Evolutionary conservation across 2,888 invertebrate genomes (phyloP).

Genomic region (Mantis religiosa): DNA sequence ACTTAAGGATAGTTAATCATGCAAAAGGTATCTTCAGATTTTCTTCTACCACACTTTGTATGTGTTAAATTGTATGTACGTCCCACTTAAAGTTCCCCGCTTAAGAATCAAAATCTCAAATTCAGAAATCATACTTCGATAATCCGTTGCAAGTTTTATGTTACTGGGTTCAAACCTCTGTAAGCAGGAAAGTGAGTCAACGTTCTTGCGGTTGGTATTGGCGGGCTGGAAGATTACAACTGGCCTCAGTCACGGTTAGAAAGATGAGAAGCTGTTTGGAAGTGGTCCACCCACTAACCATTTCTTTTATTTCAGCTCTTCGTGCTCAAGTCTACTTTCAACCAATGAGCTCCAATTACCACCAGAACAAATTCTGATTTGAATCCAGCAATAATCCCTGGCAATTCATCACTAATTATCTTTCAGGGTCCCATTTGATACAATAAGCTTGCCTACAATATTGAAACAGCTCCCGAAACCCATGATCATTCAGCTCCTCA

Average conservation of each 20-base stretch:
- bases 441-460: too few species aligned
- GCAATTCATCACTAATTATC: neutral
- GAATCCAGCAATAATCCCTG: neutral
- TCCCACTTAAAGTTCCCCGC: too few species aligned
- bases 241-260: neutral
- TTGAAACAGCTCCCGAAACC: too few species aligned
- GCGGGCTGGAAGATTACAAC: neutral
- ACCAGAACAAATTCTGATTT: neutral
- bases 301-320: too few species aligned
- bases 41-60: too few species aligned
- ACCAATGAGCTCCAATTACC: neutral
- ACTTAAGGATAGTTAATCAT: too few species aligned
- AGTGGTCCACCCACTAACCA: neutral
- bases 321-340: too few species aligned
- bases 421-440: too few species aligned
- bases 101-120: neutral
- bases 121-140: neutral
- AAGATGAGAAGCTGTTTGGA: neutral
- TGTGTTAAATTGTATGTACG: too few species aligned
- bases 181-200: neutral
- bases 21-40: too few species aligned
- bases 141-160: neutral
- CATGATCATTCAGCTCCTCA: too few species aligned
- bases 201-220: neutral
- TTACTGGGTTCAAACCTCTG: neutral